These are phyloP conservation scores for Clunio marinus DNA, from an alignment of 2,888 invertebrate species.

Conservation along the genomic window DNA sequence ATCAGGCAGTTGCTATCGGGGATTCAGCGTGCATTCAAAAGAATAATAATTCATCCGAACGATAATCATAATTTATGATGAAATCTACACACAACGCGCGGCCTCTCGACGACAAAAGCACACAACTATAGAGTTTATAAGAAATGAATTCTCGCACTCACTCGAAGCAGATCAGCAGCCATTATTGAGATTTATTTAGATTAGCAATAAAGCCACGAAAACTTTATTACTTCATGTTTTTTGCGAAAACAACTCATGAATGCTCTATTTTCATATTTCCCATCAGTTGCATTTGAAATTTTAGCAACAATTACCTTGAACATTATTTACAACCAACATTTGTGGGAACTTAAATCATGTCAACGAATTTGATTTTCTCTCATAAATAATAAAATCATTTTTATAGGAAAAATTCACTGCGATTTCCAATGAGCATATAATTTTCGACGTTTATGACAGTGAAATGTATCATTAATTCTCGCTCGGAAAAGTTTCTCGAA, in stretches of 20 bases:
- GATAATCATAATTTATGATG: conserved; percentile 38
- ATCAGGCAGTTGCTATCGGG: conserved; percentile 27
- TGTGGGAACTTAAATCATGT: conserved; percentile 30
- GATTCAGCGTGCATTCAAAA: conserved; percentile 30
- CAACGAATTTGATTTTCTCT: conserved; percentile 29
- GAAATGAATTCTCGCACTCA: not conserved
- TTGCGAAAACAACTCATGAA: not conserved
- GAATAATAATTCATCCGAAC: conserved; percentile 34
- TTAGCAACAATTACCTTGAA: not conserved
- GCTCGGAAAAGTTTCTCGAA: not conserved
- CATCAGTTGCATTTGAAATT: not conserved
- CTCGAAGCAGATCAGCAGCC: not conserved
- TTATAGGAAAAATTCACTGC: conserved; percentile 31
- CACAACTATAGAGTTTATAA: no score
- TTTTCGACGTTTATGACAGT: conserved; percentile 10
- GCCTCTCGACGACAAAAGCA: not conserved
- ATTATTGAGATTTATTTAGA: conserved; percentile 23
- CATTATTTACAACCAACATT: not conserved
- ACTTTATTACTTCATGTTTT: not conserved
- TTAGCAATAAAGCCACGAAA: not conserved
- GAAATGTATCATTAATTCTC: conserved; percentile 6
- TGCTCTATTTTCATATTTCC: conserved; percentile 16
- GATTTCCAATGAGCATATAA: conserved; percentile 14
- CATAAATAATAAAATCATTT: no score
- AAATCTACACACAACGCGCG: conserved; percentile 22